Base-by-base conservation (phyloP, 2,888 invertebrate genomes). In the Liopterus haemorrhoidalis region DNA sequence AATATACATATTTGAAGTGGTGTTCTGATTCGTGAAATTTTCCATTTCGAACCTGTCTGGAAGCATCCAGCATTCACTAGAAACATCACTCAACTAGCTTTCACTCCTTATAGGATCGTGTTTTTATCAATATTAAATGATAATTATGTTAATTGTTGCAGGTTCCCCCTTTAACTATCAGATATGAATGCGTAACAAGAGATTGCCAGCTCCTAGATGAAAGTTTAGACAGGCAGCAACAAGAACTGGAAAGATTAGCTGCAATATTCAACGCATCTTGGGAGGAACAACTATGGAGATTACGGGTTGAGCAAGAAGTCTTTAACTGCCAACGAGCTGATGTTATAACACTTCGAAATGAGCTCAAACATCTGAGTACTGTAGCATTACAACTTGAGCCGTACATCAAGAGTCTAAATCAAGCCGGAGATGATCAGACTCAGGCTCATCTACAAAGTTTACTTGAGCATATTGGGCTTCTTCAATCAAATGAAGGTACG, bases 271-370 rank as follows among this genome's bases (percentile, higher is more conserved):
- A 79, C 50, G 68, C 78, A 33, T 71, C 81, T 2, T 84, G 84
- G 84, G 82, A 84, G 59, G 82, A 83, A 57, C 81, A 82, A 56
- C 63, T 83, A 18, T 81, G 82, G 64, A 70, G 81, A 49, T 74
- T 85, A 48, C 73, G 80, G 35, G 73, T 81, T 5, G 84, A 85
- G 62, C 83, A 84, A 61, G 81, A 82, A 57, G 37, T 45, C 32
- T 45, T 45, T 33, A 66, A 67, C 48, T 68, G 67, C 46, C 73
- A 82, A 71, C 72, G 81, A 62, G 79, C 79, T 50, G 81, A 82
- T 60, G 77, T 82, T 15, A 68, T 77, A 52, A 72, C 78, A 32
- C 62, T 82, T 46, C 72, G 78, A 41, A 76, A 76, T 48, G 82
- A 82, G 60, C 73, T 80, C 53, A 78, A 79, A 56, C 78, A 80